phyloP scores from a whole-genome alignment of 2,797 vertebrate species.

The Hybognathus amarus region DNA sequence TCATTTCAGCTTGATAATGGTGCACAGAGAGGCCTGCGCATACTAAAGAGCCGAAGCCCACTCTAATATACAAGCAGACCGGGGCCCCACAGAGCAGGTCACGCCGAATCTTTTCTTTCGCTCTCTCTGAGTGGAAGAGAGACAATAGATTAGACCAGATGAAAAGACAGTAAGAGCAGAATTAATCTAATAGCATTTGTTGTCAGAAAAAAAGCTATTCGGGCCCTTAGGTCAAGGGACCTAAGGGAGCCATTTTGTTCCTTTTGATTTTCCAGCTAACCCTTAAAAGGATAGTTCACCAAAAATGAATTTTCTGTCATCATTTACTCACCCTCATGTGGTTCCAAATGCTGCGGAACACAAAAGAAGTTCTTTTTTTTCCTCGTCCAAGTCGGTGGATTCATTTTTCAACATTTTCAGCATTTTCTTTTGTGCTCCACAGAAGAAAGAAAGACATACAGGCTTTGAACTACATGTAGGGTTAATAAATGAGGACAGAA shows the following conservation, averaged over 20 bases:
- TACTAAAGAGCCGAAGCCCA: conserved; percentile 58
- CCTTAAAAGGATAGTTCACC: conserved; percentile 5
- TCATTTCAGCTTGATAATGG: conserved; percentile 61
- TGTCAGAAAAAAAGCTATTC: conserved; percentile 23
- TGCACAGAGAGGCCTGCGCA: conserved; percentile 54
- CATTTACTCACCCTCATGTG: not conserved
- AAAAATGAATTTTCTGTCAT: not conserved
- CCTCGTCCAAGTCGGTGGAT: not conserved
- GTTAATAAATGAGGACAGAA: not conserved
- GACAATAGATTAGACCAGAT: conserved; percentile 41
- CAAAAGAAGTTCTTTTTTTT: not conserved
- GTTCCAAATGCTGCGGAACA: not conserved
- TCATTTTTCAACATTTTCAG: not conserved
- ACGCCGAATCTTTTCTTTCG: conserved; percentile 47
- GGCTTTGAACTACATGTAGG: not conserved
- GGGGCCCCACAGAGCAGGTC: conserved; percentile 53
- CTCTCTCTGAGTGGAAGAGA: conserved; percentile 47
- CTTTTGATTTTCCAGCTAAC: conserved; percentile 18
- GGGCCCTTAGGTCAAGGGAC: conserved; percentile 28
- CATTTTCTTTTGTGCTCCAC: not conserved
- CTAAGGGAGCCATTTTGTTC: conserved; percentile 40
- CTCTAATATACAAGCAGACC: conserved; percentile 47
- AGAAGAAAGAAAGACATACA: not conserved
- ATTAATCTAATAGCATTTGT: conserved; percentile 51
- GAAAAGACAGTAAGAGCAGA: conserved; percentile 35